Percentiles rank a stretch among this genome's conserved stretches.
Evolutionary conservation across 2,797 vertebrate genomes (phyloP).

Genomic region (Acrossocheilus wenchowensis): DNA sequence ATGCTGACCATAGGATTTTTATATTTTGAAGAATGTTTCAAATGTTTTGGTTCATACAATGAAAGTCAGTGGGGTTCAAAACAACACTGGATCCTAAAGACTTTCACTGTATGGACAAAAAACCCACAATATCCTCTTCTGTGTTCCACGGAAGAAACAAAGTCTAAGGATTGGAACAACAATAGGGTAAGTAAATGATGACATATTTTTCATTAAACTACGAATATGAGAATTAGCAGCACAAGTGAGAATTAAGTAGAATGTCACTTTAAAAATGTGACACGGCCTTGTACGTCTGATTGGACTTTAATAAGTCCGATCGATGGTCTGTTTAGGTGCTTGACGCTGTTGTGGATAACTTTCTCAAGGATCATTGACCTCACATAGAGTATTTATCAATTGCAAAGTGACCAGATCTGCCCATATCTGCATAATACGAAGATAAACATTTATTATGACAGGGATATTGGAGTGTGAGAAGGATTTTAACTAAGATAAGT

Average conservation of each 20-base stretch:
- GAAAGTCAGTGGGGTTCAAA: not conserved
- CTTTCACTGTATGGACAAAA: not conserved
- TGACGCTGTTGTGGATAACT: not conserved
- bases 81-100: not conserved
- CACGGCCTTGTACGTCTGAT: not conserved
- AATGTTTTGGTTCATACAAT: not conserved
- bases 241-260: not conserved
- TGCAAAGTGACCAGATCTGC: conserved; percentile 1
- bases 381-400: not conserved
- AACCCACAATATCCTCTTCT: not conserved
- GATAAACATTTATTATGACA: conserved; percentile 67
- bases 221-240: not conserved
- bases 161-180: not conserved
- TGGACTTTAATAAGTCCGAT: not conserved
- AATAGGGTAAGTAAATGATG: not conserved
- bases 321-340: not conserved
- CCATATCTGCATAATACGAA: conserved; percentile 15
- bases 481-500: conserved; percentile 66
- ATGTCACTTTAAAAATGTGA: not conserved
- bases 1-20: conserved; percentile 9
- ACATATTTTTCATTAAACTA: too few species aligned
- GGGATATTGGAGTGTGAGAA: conserved; percentile 70
- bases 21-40: not conserved
- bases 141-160: not conserved
- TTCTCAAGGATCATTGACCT: conserved; percentile 4